phyloP scores from a whole-genome alignment of 2,797 vertebrate species.

The Falco columbarius region DNA sequence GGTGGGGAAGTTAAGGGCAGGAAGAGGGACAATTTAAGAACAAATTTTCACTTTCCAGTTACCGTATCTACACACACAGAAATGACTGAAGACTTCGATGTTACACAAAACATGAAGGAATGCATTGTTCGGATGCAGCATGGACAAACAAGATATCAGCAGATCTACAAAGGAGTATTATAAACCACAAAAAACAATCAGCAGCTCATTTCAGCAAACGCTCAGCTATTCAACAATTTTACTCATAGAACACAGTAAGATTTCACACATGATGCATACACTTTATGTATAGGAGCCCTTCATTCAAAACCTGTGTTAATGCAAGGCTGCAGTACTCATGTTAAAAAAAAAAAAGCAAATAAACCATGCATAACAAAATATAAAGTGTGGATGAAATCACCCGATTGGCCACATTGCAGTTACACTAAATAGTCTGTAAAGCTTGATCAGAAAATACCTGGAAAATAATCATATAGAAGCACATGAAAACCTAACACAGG shows the following conservation, averaged over 20 bases:
- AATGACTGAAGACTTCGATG: neutral
- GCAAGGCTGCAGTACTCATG: neutral
- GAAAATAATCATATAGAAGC: neutral
- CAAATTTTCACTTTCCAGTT: neutral
- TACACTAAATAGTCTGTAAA: neutral
- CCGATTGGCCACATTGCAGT: neutral
- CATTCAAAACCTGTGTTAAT: neutral
- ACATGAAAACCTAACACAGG: neutral
- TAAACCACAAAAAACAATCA: neutral
- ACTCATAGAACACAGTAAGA: neutral
- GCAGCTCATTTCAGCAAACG: neutral
- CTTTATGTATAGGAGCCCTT: neutral
- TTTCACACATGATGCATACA: neutral
- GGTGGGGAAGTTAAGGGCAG: neutral
- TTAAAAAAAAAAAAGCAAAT: neutral
- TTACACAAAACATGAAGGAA: neutral
- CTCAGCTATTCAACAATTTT: neutral
- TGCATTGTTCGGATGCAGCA: neutral
- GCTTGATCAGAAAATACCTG: neutral
- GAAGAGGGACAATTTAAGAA: neutral
- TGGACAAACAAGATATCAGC: constrained; percentile 3
- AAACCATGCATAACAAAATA: neutral
- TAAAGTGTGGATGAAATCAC: neutral
- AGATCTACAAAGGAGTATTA: constrained; percentile 17
- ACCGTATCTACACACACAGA: neutral